phyloP scores from a whole-genome alignment of 2,888 invertebrate genomes.

The Monopis laevigella region DNA sequence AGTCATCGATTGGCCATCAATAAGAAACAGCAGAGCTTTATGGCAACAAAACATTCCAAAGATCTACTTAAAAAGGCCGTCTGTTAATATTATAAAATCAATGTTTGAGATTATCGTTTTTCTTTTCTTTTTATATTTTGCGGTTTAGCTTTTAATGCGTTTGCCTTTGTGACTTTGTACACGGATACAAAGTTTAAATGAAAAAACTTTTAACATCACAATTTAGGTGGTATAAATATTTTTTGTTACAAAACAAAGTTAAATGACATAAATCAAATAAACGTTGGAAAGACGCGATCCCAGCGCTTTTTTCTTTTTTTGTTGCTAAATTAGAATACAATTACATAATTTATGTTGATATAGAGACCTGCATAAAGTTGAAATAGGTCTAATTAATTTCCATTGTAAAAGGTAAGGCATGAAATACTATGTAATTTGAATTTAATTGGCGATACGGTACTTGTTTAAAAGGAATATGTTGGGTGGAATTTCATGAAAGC shows the following conservation, averaged over 20 bases:
- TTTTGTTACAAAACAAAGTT: constrained; percentile 3
- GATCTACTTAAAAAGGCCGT: too few species aligned
- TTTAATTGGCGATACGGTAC: constrained; percentile 2
- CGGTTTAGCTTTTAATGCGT: background rate
- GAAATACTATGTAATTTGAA: background rate
- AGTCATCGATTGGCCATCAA: constrained; percentile 19
- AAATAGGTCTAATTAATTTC: constrained; percentile 7
- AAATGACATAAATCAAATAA: constrained; percentile 7
- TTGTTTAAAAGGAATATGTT: background rate
- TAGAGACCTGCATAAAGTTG: too few species aligned
- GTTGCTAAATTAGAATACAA: too few species aligned
- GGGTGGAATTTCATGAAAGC: constrained; percentile 3
- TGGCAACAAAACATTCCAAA: constrained; percentile 8
- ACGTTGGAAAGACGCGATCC: background rate
- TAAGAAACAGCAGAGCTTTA: constrained; percentile 15
- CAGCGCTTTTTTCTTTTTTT: too few species aligned
- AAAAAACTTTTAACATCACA: constrained; percentile 12
- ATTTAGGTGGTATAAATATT: constrained; percentile 3
- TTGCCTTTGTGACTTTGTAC: too few species aligned
- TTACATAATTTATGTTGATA: too few species aligned
- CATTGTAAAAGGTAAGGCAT: constrained; percentile 1
- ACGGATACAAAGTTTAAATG: constrained; percentile 8
- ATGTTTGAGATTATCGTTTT: too few species aligned
- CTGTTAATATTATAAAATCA: too few species aligned
- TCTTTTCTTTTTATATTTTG: background rate